These are phyloP conservation scores for Eilema caniola DNA, from an alignment of 2,888 invertebrate genomes.

Conservation along the genomic window DNA sequence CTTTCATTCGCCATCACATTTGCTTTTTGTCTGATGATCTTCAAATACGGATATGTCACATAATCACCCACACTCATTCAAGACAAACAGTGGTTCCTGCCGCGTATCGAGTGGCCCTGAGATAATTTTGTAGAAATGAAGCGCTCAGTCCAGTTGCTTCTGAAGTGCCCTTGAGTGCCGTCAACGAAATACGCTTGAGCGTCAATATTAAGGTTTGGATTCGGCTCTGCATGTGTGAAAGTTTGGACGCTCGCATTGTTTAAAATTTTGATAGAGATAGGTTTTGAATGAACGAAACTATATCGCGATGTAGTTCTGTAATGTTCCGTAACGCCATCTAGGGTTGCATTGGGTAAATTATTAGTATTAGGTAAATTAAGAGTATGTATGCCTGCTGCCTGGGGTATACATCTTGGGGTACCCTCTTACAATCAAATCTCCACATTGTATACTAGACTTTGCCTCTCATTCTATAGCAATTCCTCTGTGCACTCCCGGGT, in stretches of 20 bases:
- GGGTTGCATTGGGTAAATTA: too few relatives aligned
- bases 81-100: conserved; percentile 47
- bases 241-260: conserved; percentile 17
- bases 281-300: neutral
- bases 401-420: too few relatives aligned
- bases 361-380: too few relatives aligned
- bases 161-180: conserved; percentile 55
- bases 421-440: too few relatives aligned
- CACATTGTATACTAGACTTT: too few relatives aligned
- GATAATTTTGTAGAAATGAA: conserved; percentile 71
- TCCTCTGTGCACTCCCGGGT: too few relatives aligned
- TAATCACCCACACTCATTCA: conserved; percentile 38
- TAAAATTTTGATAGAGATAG: neutral
- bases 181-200: conserved; percentile 56
- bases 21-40: conserved; percentile 7
- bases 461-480: too few relatives aligned
- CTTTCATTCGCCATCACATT: neutral
- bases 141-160: conserved; percentile 60
- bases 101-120: conserved; percentile 55
- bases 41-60: conserved; percentile 25
- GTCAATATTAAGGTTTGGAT: conserved; percentile 58
- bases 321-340: neutral
- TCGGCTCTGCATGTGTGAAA: conserved; percentile 17
- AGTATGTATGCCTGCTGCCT: too few relatives aligned
- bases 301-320: neutral